Conservation (phyloP, 2,888 invertebrate species). For the Drosophila fungiperda region DNA sequence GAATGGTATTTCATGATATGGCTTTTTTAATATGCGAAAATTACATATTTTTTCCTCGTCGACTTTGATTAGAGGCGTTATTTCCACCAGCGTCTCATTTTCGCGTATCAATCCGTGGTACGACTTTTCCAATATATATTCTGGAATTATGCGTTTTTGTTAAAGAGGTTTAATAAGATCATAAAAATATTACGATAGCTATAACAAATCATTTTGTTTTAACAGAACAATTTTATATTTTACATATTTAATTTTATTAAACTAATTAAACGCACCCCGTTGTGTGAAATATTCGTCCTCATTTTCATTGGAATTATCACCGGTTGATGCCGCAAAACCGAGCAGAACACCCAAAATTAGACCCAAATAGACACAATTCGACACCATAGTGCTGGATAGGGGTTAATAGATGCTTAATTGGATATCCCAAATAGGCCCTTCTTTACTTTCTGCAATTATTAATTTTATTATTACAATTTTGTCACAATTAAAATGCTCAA, state of each 20-base stretch:
- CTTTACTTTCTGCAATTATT: constrained; percentile 23
- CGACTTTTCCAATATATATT: constrained; percentile 90
- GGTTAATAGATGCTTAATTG: background rate
- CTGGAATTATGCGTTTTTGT: constrained; percentile 57
- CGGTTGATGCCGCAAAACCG: constrained; percentile 21
- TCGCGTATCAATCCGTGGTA: constrained; percentile 97
- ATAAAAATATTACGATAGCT: background rate
- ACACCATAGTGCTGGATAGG: constrained; percentile 30
- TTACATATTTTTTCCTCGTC: constrained; percentile 93
- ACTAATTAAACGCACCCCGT: constrained; percentile 71
- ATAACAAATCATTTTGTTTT: background rate
- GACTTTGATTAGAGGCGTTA: constrained; percentile 95
- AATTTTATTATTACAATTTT: background rate
- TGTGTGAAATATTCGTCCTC: constrained; percentile 83
- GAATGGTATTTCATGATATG: constrained; percentile 97
- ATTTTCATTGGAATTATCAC: constrained; percentile 76
- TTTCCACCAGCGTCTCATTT: constrained; percentile 96
- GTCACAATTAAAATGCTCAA: background rate
- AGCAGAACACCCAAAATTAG: constrained; percentile 25
- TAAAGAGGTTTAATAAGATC: background rate
- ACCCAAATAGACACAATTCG: constrained; percentile 21
- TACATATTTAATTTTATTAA: background rate
- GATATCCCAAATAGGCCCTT: background rate
- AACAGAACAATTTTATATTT: background rate
- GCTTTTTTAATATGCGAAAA: constrained; percentile 95